A percentile compares a stretch with the other conserved stretches of the same genome.
These are phyloP conservation scores for Babylonia areolata DNA, from an alignment of 1,140 invertebrate species.

Conservation along the genomic window DNA sequence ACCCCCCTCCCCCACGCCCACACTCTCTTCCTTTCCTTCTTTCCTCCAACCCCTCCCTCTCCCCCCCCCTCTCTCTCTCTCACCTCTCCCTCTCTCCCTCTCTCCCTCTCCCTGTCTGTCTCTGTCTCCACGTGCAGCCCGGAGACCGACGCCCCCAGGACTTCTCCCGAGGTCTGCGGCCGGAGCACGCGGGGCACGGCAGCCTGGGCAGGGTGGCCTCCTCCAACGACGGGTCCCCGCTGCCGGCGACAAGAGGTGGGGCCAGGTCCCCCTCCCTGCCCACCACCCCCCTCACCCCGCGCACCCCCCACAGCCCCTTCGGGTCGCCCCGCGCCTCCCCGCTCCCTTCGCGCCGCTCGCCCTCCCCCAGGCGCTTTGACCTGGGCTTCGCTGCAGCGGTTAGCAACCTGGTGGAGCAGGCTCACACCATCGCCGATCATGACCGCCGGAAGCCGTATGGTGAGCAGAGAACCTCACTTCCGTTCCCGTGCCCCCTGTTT, in stretches of 20 bases:
- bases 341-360: constrained; percentile 58
- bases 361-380: constrained; percentile 64
- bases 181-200: constrained; percentile 61
- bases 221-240: background rate
- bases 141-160: constrained; percentile 45
- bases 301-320: constrained; percentile 63
- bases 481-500: too few species aligned
- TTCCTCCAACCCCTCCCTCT: too few species aligned
- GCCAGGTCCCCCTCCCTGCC: constrained; percentile 59
- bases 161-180: constrained; percentile 65
- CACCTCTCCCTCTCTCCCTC: background rate
- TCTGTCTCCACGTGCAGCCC: constrained; percentile 44
- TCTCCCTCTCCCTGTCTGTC: background rate
- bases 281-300: constrained; percentile 57
- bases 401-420: constrained; percentile 68
- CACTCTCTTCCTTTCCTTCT: too few species aligned
- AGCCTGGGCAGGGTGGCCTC: background rate
- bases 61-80: too few species aligned
- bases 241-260: constrained; percentile 33
- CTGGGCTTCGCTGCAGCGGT: constrained; percentile 71
- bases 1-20: too few species aligned
- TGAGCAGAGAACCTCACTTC: constrained; percentile 23
- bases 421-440: constrained; percentile 68
- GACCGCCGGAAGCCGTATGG: constrained; percentile 66
- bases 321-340: constrained; percentile 65